Conservation (phyloP, 1,140 invertebrate species). For the Anastatus disparis region DNA sequence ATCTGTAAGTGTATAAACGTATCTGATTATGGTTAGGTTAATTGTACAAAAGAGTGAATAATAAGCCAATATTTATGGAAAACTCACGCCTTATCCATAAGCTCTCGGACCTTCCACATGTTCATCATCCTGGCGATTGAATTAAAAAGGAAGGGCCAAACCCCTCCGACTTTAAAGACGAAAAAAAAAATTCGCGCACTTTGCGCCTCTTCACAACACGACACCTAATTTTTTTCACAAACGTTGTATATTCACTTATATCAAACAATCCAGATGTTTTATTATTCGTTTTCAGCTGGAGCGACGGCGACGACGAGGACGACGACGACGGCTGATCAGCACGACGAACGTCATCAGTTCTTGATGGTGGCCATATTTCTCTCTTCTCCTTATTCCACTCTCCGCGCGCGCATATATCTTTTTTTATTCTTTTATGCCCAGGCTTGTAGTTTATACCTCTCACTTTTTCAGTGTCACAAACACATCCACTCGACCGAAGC, state of each 20-base stretch:
- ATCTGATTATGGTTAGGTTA: too few relatives aligned
- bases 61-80: too few relatives aligned
- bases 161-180: background rate
- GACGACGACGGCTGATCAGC: background rate
- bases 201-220: background rate
- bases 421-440: too few relatives aligned
- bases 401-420: background rate
- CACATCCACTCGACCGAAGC: too few relatives aligned
- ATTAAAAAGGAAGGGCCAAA: too few relatives aligned
- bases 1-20: too few relatives aligned
- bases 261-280: background rate
- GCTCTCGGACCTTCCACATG: constrained; percentile 94
- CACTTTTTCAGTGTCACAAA: too few relatives aligned
- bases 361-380: constrained; percentile 29
- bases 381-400: background rate
- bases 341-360: constrained; percentile 34
- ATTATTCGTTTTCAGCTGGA: background rate
- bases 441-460: too few relatives aligned
- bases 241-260: background rate
- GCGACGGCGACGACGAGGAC: background rate
- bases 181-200: background rate
- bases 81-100: constrained; percentile 97
- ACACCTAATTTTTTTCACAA: background rate
- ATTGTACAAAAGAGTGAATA: too few relatives aligned
- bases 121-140: constrained; percentile 72